These are phyloP conservation scores for Lypha dubia DNA, from an alignment of 2,888 invertebrate genomes.

Conservation along the genomic window DNA sequence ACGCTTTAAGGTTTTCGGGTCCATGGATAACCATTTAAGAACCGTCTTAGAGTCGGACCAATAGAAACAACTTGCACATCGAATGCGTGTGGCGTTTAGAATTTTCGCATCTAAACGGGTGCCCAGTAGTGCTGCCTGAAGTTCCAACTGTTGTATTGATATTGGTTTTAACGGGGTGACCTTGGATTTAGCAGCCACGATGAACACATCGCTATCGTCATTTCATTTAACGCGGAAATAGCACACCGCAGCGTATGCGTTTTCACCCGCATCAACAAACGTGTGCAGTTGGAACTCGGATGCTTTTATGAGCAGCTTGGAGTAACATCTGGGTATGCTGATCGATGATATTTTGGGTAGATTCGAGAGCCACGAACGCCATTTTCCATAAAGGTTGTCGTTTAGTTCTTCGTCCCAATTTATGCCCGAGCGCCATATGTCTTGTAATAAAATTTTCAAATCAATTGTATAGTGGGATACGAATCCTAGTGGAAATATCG, in stretches of 20 bases:
- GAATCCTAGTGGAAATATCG: background rate
- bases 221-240: background rate
- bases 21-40: background rate
- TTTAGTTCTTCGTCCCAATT: background rate
- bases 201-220: background rate
- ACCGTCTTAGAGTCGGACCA: slow-evolving; percentile 26
- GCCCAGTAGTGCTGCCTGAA: no score
- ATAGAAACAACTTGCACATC: background rate
- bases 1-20: background rate
- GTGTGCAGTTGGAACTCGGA: background rate
- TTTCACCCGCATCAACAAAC: background rate
- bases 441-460: background rate
- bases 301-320: background rate
- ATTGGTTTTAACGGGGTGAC: slow-evolving; percentile 29
- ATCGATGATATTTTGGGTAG: background rate
- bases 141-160: slow-evolving; percentile 5
- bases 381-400: background rate
- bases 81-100: no score
- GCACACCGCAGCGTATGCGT: background rate
- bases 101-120: no score
- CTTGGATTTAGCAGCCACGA: slow-evolving; percentile 14
- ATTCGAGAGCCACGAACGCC: background rate
- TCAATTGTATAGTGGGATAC: background rate
- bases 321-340: background rate
- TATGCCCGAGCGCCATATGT: background rate